Evolutionary conservation across 2,797 vertebrate species (phyloP), one percentile per base, ranked within the genome.

Genomic region (Acanthis flammea): DNA sequence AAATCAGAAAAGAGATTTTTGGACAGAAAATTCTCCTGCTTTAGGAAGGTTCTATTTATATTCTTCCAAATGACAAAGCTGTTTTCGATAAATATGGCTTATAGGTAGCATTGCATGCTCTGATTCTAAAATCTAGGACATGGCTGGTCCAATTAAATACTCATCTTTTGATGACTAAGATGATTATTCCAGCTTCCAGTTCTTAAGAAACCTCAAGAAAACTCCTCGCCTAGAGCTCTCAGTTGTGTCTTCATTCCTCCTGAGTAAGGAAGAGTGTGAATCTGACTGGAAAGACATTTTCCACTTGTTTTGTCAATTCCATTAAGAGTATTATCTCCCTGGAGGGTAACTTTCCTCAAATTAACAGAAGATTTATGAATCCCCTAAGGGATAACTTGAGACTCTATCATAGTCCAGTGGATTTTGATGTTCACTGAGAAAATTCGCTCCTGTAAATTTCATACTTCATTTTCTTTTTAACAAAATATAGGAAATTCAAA

Each of bases 361-460:
- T 95, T 91, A 81, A 84, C 48, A 11, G 30, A 73, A 78, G 67
- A 90, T 76, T 79, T 91, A 90, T 82, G 45, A 93, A 90, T 45
- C 12, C 28, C 31, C 42, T 44, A 78, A 65, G 23, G 70, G 47
- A 77, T 91, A 71, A 90, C 48, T 91, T 88, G 51, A 89, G 21
- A 11, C 30, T 79, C 11, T 53, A 35, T 72, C 45, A 71, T 37
- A 35, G 42, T 70, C 55, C 37, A 70, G 19, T 53, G 48, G 48
- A 87, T 88, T 94, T 83, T 83, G 28, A 66, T 77, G 61, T 55
- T 79, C 66, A 58, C 25, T 73, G 71, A 76, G 57, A 87, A 90
- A 66, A 76, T 60, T 53, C 85, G 2, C 12, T 87, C 60, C 33
- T 89, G 19, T 82, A 78, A 60, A 31, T 92, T 93, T 81, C 54